These are phyloP conservation scores for Sebastes baramenuke DNA, from an alignment of 2,797 vertebrate species.

Conservation along the genomic window DNA sequence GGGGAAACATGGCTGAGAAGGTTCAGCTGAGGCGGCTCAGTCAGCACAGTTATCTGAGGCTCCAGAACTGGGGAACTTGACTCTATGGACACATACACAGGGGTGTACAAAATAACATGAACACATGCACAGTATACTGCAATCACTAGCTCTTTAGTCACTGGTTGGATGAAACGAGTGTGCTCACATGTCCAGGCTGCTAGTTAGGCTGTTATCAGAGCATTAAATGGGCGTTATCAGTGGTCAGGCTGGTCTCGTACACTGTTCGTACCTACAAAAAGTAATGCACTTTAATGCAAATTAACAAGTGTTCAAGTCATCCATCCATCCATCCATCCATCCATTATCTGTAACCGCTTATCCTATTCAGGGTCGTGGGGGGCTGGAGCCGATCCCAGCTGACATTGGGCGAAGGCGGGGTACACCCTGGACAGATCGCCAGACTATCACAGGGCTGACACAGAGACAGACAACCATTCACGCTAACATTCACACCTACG, in stretches of 20 bases:
- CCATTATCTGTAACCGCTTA: too few species aligned
- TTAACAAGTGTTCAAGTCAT: too few species aligned
- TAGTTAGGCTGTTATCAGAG: background rate
- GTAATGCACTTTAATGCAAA: too few species aligned
- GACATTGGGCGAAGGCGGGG: too few species aligned
- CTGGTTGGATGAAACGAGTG: background rate
- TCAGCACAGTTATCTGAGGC: background rate
- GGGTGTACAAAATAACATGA: background rate
- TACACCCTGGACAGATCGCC: too few species aligned
- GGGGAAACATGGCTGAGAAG: background rate
- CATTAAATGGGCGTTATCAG: background rate
- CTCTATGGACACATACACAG: background rate
- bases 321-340: too few species aligned
- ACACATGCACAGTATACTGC: background rate
- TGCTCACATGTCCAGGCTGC: background rate
- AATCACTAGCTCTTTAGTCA: background rate
- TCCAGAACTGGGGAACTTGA: background rate
- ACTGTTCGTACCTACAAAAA: background rate
- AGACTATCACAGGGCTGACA: too few species aligned
- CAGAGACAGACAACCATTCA: too few species aligned
- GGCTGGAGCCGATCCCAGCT: too few species aligned
- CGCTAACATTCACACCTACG: too few species aligned
- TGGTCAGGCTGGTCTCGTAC: background rate
- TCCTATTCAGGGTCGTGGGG: too few species aligned
- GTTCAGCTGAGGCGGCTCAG: slow-evolving; percentile 2